Evolutionary conservation across 2,113 vertebrate species (phyloP).

Genomic region (Callorhinus ursinus): DNA sequence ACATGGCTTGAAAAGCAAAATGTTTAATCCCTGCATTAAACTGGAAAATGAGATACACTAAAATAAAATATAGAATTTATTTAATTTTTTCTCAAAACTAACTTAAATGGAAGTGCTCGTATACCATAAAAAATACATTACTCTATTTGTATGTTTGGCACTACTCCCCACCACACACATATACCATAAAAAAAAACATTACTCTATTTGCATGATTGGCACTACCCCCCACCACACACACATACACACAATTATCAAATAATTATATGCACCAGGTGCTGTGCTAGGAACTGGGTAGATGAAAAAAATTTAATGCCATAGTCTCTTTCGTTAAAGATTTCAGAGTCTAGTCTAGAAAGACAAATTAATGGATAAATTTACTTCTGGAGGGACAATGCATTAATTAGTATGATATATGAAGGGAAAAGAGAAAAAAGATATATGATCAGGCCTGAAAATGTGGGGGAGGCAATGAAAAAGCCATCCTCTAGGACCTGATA

Average conservation of each 20-base stretch:
- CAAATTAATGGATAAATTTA: not conserved
- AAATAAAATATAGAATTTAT: not conserved
- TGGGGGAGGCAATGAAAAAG: not conserved
- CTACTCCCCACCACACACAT: not conserved
- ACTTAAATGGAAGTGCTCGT: not conserved
- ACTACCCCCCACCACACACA: not conserved
- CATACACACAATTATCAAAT: not conserved
- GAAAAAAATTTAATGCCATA: not conserved
- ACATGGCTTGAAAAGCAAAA: not conserved
- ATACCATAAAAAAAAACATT: not conserved
- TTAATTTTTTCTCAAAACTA: constrained; percentile 19
- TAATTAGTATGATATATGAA: not conserved
- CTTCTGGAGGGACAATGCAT: not conserved
- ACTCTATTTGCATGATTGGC: not conserved
- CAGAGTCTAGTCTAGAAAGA: not conserved
- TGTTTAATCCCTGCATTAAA: not conserved
- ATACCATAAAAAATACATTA: not conserved
- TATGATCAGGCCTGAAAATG: not conserved
- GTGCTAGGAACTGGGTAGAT: not conserved
- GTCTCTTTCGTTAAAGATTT: not conserved
- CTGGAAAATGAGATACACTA: not conserved
- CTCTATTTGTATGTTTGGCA: not conserved
- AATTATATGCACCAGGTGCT: not conserved
- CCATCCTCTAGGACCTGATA: not conserved
- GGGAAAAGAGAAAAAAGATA: not conserved